These are phyloP conservation scores for Climacteris rufus DNA, from an alignment of 2,113 vertebrate species.

Conservation along the genomic window DNA sequence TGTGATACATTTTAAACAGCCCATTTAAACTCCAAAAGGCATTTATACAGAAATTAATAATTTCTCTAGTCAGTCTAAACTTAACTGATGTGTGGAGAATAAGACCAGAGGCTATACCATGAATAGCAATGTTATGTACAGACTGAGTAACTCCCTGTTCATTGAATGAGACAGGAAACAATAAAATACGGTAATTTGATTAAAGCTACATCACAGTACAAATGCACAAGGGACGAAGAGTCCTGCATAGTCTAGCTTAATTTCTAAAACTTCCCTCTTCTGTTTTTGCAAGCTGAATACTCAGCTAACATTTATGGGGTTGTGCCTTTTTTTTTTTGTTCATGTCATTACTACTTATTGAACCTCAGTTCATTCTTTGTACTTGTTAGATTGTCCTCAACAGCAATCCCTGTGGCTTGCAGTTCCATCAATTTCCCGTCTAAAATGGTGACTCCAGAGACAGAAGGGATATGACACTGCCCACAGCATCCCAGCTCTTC, in stretches of 20 bases:
- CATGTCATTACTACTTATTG: background rate
- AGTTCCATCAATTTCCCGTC: background rate
- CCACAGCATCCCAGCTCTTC: background rate
- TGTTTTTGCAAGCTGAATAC: background rate
- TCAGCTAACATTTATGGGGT: background rate
- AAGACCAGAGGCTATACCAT: background rate
- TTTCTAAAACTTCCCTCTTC: background rate
- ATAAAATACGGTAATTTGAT: slow-evolving; percentile 20
- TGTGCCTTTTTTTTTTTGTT: background rate
- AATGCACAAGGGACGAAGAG: background rate
- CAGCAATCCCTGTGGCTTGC: background rate
- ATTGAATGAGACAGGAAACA: slow-evolving; percentile 4
- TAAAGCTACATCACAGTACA: background rate
- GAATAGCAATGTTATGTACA: background rate
- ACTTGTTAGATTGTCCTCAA: background rate
- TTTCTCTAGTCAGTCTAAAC: background rate
- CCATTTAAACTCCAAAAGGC: background rate
- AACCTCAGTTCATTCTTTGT: background rate
- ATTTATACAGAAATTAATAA: background rate
- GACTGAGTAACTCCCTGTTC: background rate
- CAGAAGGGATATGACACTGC: background rate
- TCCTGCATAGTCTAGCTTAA: background rate
- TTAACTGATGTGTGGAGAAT: background rate
- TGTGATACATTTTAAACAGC: background rate
- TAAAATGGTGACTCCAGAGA: background rate